Percentiles rank a stretch among this genome's conserved stretches.
Conservation (phyloP, 2,797 vertebrate species). For the Sebastes glaucus region DNA sequence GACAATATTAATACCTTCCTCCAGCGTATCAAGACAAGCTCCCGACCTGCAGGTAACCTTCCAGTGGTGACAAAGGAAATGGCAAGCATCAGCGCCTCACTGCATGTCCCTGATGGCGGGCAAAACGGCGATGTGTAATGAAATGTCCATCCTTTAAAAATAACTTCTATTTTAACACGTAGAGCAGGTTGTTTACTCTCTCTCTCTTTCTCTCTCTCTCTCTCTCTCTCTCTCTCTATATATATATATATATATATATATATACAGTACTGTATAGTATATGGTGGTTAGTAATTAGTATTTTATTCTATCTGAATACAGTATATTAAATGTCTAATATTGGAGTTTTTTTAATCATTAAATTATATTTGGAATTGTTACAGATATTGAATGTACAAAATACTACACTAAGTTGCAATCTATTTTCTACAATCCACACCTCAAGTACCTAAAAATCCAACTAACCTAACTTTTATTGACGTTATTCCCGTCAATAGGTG, state of each 20-base stretch:
- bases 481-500: neutral
- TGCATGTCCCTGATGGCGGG: neutral
- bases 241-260: no score
- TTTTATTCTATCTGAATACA: neutral
- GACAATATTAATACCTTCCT: neutral
- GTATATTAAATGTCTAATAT: neutral
- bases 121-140: neutral
- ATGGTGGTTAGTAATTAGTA: slow-evolving; percentile 7
- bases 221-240: no score
- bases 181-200: neutral
- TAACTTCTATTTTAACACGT: neutral
- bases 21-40: slow-evolving; percentile 64
- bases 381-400: neutral
- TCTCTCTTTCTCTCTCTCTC: neutral
- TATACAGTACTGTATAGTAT: neutral
- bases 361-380: neutral
- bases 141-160: neutral
- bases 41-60: slow-evolving; percentile 61
- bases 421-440: neutral
- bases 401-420: neutral
- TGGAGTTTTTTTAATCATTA: neutral
- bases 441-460: neutral
- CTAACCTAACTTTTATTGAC: neutral
- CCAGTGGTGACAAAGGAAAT: slow-evolving; percentile 51
- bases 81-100: neutral